phyloP scores from a whole-genome alignment of 2,888 invertebrate genomes.

The Coenonympha arcania region DNA sequence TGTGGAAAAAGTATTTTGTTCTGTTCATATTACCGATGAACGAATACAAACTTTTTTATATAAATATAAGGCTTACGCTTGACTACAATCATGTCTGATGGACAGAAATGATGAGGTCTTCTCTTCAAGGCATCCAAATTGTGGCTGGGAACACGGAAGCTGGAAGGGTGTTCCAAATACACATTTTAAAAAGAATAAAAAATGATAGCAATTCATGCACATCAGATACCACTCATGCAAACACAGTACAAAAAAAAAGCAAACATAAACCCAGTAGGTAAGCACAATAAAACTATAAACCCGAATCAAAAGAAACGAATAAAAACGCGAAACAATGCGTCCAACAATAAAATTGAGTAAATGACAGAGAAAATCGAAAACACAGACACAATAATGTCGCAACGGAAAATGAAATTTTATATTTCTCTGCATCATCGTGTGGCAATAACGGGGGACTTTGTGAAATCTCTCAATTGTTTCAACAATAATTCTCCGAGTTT shows the following conservation, averaged over 20 bases:
- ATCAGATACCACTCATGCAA: neutral
- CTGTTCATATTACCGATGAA: too few relatives aligned
- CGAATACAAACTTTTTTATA: too few relatives aligned
- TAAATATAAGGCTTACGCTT: too few relatives aligned
- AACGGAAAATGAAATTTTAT: constrained; percentile 1
- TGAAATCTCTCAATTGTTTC: constrained; percentile 29
- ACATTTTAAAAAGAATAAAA: too few relatives aligned
- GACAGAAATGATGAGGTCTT: too few relatives aligned
- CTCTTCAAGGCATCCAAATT: too few relatives aligned
- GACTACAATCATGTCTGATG: too few relatives aligned
- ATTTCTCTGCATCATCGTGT: neutral
- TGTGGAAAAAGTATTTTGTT: too few relatives aligned
- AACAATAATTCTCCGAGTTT: constrained; percentile 29
- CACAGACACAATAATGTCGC: neutral
- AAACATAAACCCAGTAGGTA: neutral
- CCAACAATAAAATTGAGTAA: neutral
- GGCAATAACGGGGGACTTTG: constrained; percentile 3
- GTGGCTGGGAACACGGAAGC: too few relatives aligned
- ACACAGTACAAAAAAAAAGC: neutral
- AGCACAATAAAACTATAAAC: neutral
- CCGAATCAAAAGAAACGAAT: neutral
- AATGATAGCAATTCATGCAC: too few relatives aligned
- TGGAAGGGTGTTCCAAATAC: too few relatives aligned
- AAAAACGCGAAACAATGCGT: neutral
- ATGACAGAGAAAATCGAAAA: neutral